Evolutionary conservation across 2,888 invertebrate species (phyloP).

Genomic region (Leptopilina drosophilae): DNA sequence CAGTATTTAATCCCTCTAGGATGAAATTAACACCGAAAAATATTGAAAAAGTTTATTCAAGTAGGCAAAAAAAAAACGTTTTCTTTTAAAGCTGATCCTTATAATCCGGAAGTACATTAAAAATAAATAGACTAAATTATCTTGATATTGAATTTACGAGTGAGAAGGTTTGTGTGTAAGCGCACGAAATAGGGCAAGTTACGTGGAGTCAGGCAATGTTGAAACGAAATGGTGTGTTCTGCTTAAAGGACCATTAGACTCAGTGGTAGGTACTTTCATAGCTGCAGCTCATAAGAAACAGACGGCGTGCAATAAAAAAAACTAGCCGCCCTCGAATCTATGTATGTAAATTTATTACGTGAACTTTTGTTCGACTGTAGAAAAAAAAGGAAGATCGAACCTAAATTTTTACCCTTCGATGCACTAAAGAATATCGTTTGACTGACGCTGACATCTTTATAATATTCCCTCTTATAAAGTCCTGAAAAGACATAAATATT

Average conservation of each 20-base stretch:
- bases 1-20: too few relatives aligned
- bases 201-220: constrained; percentile 36
- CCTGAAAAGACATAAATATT: constrained; percentile 15
- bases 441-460: constrained; percentile 9
- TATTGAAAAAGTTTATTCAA: background rate
- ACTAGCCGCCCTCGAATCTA: constrained; percentile 55
- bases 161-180: background rate
- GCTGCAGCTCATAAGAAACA: constrained; percentile 66
- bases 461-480: background rate
- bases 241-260: constrained; percentile 68
- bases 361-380: constrained; percentile 12
- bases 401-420: background rate
- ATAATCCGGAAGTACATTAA: constrained; percentile 3
- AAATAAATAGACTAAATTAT: constrained; percentile 18
- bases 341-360: constrained; percentile 45
- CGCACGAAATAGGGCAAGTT: constrained; percentile 9
- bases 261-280: constrained; percentile 53
- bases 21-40: too few relatives aligned
- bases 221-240: constrained; percentile 55
- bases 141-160: background rate
- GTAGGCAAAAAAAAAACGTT: background rate
- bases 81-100: background rate
- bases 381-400: background rate
- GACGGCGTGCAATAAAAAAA: constrained; percentile 69
- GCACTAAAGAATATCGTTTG: background rate